These are phyloP conservation scores for Poeciliopsis turrubarensis DNA, from an alignment of 2,113 vertebrate genomes.

Conservation along the genomic window DNA sequence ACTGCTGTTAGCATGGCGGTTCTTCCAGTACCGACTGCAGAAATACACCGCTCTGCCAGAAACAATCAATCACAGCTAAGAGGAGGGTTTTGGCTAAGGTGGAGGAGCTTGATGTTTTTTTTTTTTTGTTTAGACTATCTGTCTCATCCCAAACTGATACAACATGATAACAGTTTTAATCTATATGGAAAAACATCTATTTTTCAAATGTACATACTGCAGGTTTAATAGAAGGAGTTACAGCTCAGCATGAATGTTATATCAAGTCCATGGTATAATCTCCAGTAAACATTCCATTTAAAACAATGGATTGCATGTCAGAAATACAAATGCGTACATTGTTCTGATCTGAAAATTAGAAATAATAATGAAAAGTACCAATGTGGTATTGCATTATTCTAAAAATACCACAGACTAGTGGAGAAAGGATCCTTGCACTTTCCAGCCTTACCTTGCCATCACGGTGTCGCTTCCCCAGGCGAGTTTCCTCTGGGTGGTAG, in stretches of 20 bases:
- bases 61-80: no score
- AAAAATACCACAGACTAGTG: background rate
- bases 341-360: no score
- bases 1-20: no score
- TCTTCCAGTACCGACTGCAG: no score
- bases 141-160: no score
- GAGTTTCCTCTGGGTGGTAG: constrained; percentile 98
- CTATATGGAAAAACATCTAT: no score
- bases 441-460: constrained; percentile 90
- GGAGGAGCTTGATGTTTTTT: no score
- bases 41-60: no score
- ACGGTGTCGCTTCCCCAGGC: constrained; percentile 91
- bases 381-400: constrained; percentile 21
- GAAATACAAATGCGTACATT: background rate
- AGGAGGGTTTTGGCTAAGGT: no score
- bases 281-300: background rate
- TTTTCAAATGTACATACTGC: no score
- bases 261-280: background rate
- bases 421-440: constrained; percentile 12
- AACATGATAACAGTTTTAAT: no score
- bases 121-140: no score
- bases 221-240: background rate
- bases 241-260: background rate
- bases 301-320: background rate
- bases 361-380: background rate